Evolutionary conservation across 2,888 invertebrate species (phyloP).

Genomic region (Aphidoletes aphidimyza): DNA sequence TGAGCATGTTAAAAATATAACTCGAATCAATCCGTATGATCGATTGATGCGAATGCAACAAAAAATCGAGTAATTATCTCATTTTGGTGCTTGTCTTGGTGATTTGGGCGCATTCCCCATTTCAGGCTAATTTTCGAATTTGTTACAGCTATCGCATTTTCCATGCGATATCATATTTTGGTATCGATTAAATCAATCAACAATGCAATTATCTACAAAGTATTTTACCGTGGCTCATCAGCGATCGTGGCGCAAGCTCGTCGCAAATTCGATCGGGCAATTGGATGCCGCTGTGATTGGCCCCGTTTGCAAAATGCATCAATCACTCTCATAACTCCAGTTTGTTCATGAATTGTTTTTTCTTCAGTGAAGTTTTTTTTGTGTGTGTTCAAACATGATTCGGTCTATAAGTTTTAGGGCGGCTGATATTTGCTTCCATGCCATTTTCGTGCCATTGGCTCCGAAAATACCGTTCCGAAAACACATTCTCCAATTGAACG

Average conservation of each 20-base stretch:
- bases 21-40: no score
- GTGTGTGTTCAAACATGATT: slow-evolving; percentile 21
- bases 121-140: background rate
- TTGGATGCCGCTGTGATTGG: no score
- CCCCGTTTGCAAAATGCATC: background rate
- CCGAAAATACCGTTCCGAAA: slow-evolving; percentile 14
- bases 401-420: slow-evolving; percentile 52
- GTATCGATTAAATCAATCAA: slow-evolving; percentile 27
- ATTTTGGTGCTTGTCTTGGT: background rate
- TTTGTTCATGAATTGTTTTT: background rate
- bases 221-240: slow-evolving; percentile 16
- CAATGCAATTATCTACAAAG: slow-evolving; percentile 27
- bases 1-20: background rate
- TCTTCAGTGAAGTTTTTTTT: background rate
- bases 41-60: no score
- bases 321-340: no score
- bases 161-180: background rate
- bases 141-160: slow-evolving; percentile 22
- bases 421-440: background rate
- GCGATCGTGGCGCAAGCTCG: background rate
- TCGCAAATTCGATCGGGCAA: no score
- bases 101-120: background rate
- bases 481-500: slow-evolving; percentile 29
- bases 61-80: background rate
- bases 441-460: slow-evolving; percentile 12